phyloP scores from a whole-genome alignment of 2,797 vertebrate species.

The Bucorvus abyssinicus region DNA sequence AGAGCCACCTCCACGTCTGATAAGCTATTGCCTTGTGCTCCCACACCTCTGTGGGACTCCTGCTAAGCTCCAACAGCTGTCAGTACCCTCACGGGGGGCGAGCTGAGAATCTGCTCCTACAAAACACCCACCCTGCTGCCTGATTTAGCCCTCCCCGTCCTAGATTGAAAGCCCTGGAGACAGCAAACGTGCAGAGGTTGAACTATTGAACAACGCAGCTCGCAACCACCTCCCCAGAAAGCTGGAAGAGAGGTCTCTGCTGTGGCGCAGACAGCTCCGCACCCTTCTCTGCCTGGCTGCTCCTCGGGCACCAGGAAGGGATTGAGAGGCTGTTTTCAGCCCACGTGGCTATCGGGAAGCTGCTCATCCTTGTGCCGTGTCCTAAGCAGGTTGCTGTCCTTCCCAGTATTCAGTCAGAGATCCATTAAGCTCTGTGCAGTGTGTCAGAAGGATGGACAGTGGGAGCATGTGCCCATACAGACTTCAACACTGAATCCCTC shows the following conservation, averaged over 20 bases:
- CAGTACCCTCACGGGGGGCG: neutral
- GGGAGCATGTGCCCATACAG: accelerated
- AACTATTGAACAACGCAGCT: neutral
- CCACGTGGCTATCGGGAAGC: accelerated
- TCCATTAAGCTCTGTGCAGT: neutral
- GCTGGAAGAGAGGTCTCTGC: neutral
- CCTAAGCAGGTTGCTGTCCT: neutral
- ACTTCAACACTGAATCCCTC: neutral
- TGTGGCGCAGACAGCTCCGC: neutral
- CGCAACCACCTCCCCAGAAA: too few relatives aligned
- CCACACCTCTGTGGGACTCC: neutral
- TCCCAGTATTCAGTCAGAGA: neutral
- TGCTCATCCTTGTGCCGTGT: neutral
- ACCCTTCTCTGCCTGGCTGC: neutral
- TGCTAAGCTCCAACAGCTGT: neutral
- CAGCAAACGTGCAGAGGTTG: accelerated
- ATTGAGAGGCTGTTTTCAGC: neutral
- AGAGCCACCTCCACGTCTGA: neutral
- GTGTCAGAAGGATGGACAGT: neutral
- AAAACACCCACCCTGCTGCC: neutral
- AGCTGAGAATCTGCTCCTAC: neutral
- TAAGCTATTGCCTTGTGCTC: neutral
- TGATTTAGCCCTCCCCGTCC: neutral
- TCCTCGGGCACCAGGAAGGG: neutral
- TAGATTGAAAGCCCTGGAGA: neutral